Evolutionary conservation across 2,113 vertebrate genomes (phyloP), one percentile per base, ranked within the genome.

Genomic region (Nibea coibor): DNA sequence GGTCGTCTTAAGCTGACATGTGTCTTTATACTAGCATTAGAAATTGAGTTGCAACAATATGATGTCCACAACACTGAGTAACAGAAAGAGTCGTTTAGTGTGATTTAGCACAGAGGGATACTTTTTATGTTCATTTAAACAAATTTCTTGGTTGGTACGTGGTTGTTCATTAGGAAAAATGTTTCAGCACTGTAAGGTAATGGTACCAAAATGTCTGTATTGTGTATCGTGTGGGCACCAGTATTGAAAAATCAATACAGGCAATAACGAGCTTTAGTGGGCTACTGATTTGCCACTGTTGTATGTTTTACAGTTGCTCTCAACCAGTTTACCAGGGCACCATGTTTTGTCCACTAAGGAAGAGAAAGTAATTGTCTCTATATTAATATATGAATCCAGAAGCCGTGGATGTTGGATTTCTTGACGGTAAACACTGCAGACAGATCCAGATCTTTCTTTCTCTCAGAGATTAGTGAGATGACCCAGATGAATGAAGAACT

Each of bases 401-500:
- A 35, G 31, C 5, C 1, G 31, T 35, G 31, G 31, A 35, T 35
- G 31, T 35, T 35, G 31, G 11, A 65, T 47, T 67, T 48, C 17
- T 71, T n/a, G 19, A 66, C 7, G 19, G 16, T 9, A 19, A 39
- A 9, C 39, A 35, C 10, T 17, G 7, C n/a, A 53, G 54, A 62
- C 24, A 11, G 22, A 56, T 54, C 35, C 35, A 39, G 35, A 53
- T 78, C 63, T 58, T 65, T 45, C 43, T 50, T 42, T 76, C 54
- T 26, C 59, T 76, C 3, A 2, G 24, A 59, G 71, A 82, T 69
- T 59, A 62, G n/a, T 59, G 42, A 65, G 63, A 43, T 85, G 81
- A 89, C 77, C 80, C 81, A 84, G 65, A 85, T 86, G 70, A 79
- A 53, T 14, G 17, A 62, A 2, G 39, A 57, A 56, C 75, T 73